Evolutionary conservation across 2,113 vertebrate genomes (phyloP).

Genomic region (Butorides virescens): DNA sequence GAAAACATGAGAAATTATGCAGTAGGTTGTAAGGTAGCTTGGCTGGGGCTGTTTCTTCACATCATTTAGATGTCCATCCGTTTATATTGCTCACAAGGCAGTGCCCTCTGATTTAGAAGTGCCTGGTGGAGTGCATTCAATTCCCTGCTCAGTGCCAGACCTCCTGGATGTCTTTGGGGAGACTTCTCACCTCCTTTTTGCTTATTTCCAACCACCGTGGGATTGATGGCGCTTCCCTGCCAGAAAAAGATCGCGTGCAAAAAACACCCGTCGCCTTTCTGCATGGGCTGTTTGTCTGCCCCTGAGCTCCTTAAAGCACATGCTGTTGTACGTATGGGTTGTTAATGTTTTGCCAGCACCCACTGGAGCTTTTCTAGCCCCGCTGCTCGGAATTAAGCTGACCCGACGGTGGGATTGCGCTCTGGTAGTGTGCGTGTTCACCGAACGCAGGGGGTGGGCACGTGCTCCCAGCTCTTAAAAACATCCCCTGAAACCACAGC

Average conservation of each 20-base stretch:
- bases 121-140: not conserved
- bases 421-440: not conserved
- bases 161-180: not conserved
- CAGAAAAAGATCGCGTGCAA: not conserved
- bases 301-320: not conserved
- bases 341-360: accelerated
- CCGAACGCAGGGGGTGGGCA: accelerated
- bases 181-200: not conserved
- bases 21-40: not conserved
- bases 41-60: not conserved
- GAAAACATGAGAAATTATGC: not conserved
- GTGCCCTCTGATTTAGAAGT: not conserved
- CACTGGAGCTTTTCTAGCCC: not conserved
- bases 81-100: not conserved
- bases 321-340: not conserved
- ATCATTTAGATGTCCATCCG: not conserved
- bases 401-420: accelerated
- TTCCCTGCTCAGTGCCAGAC: not conserved
- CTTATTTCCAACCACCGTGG: accelerated
- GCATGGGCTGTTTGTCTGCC: not conserved
- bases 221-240: not conserved
- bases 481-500: not conserved
- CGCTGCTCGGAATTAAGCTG: not conserved
- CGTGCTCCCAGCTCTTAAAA: not conserved
- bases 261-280: accelerated